A percentile compares a stretch with the other conserved stretches of the same genome.
Conservation (phyloP, 2,888 invertebrate species). For the Cyclophora albipunctata region DNA sequence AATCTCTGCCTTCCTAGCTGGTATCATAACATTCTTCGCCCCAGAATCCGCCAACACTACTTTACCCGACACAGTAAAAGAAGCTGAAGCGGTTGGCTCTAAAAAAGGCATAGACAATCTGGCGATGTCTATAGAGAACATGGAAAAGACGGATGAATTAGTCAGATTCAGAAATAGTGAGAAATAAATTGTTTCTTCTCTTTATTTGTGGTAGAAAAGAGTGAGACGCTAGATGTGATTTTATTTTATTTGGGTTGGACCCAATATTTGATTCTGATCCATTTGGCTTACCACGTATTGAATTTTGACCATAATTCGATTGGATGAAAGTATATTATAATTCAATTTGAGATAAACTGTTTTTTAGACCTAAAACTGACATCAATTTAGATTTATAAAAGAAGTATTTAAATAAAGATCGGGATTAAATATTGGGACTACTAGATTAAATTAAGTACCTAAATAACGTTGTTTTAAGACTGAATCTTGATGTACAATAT, state of each 20-base stretch:
- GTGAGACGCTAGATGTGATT: no score
- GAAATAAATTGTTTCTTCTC: conserved; percentile 1
- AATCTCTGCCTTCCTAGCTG: conserved; percentile 39
- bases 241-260: no score
- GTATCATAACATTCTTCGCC: conserved; percentile 43
- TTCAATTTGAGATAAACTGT: no score
- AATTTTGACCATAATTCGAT: no score
- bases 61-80: conserved; percentile 50
- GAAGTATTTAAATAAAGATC: no score
- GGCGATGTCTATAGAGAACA: conserved; percentile 13
- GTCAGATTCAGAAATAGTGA: background rate
- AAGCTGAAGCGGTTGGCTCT: conserved; percentile 48
- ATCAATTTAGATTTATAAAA: no score
- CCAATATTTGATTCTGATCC: no score
- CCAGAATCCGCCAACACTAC: conserved; percentile 46
- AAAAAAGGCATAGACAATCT: conserved; percentile 11
- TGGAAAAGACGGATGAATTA: conserved; percentile 2
- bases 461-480: background rate
- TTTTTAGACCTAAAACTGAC: no score
- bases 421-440: no score
- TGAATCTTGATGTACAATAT: background rate
- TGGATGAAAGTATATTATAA: no score
- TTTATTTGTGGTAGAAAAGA: no score
- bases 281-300: no score
- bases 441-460: background rate